Evolutionary conservation across 1,140 invertebrate species (phyloP), one percentile per base, ranked within the genome.

Genomic region (Homalodisca vitripennis): DNA sequence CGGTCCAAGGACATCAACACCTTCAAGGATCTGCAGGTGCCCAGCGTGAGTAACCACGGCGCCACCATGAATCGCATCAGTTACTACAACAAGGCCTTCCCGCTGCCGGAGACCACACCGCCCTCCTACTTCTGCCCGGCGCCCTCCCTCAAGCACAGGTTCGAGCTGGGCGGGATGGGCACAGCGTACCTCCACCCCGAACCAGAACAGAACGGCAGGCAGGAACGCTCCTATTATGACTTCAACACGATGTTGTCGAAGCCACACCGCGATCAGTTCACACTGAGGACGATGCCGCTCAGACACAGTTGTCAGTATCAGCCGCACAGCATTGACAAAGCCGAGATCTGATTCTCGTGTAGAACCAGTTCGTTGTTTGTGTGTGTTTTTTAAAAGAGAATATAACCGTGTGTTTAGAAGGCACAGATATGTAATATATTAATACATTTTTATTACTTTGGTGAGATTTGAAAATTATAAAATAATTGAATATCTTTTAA

Each of bases 311-410:
- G 64, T 17, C 65, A 67, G 55, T 74, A 74, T 57, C 73, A 74
- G 48, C 73, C 73, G 3, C 63, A 72, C 53, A 72, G 71, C 51
- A 68, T 72, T 46, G 73, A 74, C 64, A 74, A 71, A 34, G 73
- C 73, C 17, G 73, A 74, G 29, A 74, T 74, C n/a, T n/a, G n/a
- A n/a, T n/a, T n/a, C n/a, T n/a, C n/a, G n/a, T n/a, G n/a, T n/a
- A n/a, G n/a, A n/a, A n/a, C n/a, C n/a, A n/a, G n/a, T n/a, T n/a
- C n/a, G n/a, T n/a, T n/a, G n/a, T n/a, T n/a, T n/a, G n/a, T n/a
- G n/a, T n/a, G n/a, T n/a, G n/a, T n/a, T n/a, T n/a, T n/a, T n/a
- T n/a, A n/a, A n/a, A n/a, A n/a, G n/a, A n/a, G n/a, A n/a, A n/a
- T n/a, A n/a, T n/a, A n/a, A n/a, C n/a, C n/a, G n/a, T n/a, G n/a